Base-by-base conservation (phyloP, 2,797 vertebrate species). In the Aphelocoma californica region DNA sequence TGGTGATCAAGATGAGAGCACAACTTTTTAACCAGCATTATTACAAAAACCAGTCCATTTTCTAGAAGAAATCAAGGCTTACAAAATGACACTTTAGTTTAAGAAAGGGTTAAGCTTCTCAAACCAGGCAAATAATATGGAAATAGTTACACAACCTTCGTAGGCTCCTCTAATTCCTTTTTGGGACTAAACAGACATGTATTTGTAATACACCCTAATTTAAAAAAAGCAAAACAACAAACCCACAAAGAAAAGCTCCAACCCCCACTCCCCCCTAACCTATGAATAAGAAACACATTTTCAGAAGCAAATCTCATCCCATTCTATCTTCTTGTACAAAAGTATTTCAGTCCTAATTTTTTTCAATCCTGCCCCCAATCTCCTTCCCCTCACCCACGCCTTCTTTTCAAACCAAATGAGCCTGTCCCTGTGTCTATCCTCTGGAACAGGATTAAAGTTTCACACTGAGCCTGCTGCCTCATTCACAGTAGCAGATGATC, bases 331-430 rank as follows among this genome's bases (percentile, higher is more conserved):
- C 36, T 32, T 67, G 29, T 18, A n/a, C 6, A 42, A 66, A 81
- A 75, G 36, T 28, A 70, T 77, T 74, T 48, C 13, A 20, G 50
- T 28, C 36, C 61, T 58, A 73, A 8, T 32, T 86, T 81, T 86
- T 90, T 90, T 81, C 74, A 40, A 31, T 73, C 21, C 42, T 77
- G 81, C 3, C 42, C 78, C 45, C 47, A 36, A 0, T 44, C 74
- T 60, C 71, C 44, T 70, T 71, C 38, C 83, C 61, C 58, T 79
- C 77, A 69, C 83, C 69, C 72, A 81, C 0, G 1, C 61, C 47
- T 64, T 53, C 47, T 77, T 95, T 92, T 89, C 91, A 92, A 78
- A 94, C 40, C 83, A 73, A 92, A 86, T 34, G 31, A 91, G 51
- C 44, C 71, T 84, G 77, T 71, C 66, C 62, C 24, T 51, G 34